These are phyloP conservation scores for Agonopterix subpropinquella DNA, from an alignment of 2,888 invertebrate genomes.

Conservation along the genomic window DNA sequence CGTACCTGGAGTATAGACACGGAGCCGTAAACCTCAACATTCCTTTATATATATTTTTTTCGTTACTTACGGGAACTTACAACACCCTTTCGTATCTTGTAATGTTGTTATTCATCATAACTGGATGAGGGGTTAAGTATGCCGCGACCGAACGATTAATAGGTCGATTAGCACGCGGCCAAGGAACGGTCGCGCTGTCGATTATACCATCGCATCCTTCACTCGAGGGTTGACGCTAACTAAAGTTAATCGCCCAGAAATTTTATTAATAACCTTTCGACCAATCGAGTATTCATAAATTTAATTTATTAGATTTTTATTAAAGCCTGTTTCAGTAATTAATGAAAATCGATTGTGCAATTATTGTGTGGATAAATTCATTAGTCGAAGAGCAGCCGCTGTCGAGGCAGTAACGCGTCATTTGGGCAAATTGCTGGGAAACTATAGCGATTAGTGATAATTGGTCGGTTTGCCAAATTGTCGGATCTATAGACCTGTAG, in stretches of 20 bases:
- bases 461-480: constrained; percentile 55
- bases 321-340: too few species aligned
- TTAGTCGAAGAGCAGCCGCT: constrained; percentile 43
- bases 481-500: constrained; percentile 29
- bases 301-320: too few species aligned
- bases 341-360: constrained; percentile 33
- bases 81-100: too few species aligned
- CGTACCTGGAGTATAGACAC: too few species aligned
- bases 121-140: constrained; percentile 18
- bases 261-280: too few species aligned
- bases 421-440: constrained; percentile 55
- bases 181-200: constrained; percentile 44
- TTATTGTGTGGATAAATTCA: constrained; percentile 46
- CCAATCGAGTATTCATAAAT: too few species aligned
- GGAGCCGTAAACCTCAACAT: too few species aligned
- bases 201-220: constrained; percentile 42
- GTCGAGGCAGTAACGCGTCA: constrained; percentile 36
- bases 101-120: too few species aligned
- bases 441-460: constrained; percentile 61
- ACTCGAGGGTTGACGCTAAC: constrained; percentile 20
- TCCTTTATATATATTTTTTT: too few species aligned
- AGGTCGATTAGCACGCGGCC: constrained; percentile 61
- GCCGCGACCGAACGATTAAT: constrained; percentile 42
- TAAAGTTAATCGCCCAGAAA: too few species aligned
- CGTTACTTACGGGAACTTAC: too few species aligned